These are phyloP conservation scores for Torymus texanus DNA, from an alignment of 2,888 invertebrate species.

Conservation along the genomic window DNA sequence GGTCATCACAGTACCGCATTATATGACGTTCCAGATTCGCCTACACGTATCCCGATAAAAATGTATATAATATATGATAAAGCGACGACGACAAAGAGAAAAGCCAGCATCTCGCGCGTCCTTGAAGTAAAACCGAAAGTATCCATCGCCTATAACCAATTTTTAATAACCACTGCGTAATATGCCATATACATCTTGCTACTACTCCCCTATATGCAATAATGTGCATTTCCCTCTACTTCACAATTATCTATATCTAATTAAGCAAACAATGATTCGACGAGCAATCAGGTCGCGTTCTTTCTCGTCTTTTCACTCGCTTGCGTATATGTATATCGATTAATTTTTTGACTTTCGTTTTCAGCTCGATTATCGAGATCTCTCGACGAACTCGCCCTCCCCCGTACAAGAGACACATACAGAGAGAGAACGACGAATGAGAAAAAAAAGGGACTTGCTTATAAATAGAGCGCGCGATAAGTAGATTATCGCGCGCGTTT, in stretches of 20 bases:
- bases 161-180: no score
- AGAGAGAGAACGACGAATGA: not conserved
- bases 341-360: constrained; percentile 36
- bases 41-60: not conserved
- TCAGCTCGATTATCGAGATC: constrained; percentile 17
- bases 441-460: constrained; percentile 39
- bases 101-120: no score
- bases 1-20: no score
- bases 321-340: constrained; percentile 9
- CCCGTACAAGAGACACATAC: not conserved
- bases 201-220: no score
- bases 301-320: not conserved
- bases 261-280: constrained; percentile 18
- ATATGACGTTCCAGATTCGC: not conserved
- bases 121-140: no score
- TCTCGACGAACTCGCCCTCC: not conserved
- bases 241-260: not conserved
- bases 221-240: no score
- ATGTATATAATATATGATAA: not conserved
- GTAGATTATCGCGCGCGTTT: constrained; percentile 64
- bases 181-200: no score
- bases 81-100: not conserved
- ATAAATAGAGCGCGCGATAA: constrained; percentile 62
- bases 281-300: not conserved
- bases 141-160: no score